These are phyloP conservation scores for Cheilosia pagana DNA, from an alignment of 2,888 invertebrate species.

Conservation along the genomic window DNA sequence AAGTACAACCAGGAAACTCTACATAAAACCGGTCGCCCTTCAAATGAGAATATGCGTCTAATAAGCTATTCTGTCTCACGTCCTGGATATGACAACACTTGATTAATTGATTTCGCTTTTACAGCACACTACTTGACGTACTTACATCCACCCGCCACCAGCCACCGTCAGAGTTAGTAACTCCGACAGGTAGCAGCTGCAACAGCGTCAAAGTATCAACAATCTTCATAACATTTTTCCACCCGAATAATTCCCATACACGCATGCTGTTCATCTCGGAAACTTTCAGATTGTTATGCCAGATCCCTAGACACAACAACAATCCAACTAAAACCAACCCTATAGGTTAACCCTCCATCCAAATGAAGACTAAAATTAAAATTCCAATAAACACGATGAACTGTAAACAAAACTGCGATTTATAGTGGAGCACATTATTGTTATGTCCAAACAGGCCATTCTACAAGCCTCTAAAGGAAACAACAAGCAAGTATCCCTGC, in stretches of 20 bases:
- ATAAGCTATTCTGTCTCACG: slow-evolving; percentile 20
- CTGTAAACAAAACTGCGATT: slow-evolving; percentile 52
- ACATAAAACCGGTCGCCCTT: not conserved
- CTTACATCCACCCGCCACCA: not conserved
- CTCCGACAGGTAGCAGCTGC: slow-evolving; percentile 32
- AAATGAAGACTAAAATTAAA: slow-evolving; percentile 56
- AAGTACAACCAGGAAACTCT: not conserved
- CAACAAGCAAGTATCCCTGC: slow-evolving; percentile 29
- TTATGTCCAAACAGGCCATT: slow-evolving; percentile 5
- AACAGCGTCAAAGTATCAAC: slow-evolving; percentile 14
- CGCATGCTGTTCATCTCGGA: not conserved
- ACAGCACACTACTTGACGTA: slow-evolving; percentile 1
- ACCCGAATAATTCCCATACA: slow-evolving; percentile 32
- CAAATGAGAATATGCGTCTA: slow-evolving; percentile 3
- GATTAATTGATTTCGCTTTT: slow-evolving; percentile 53
- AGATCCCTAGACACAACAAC: slow-evolving; percentile 17
- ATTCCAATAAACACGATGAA: slow-evolving; percentile 51
- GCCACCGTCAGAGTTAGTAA: slow-evolving; percentile 5
- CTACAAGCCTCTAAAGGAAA: slow-evolving; percentile 5
- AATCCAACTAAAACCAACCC: slow-evolving; percentile 10
- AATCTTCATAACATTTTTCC: slow-evolving; percentile 4
- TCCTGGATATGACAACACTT: slow-evolving; percentile 44
- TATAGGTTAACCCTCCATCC: not conserved
- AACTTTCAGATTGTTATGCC: slow-evolving; percentile 37
- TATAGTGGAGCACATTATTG: slow-evolving; percentile 55